phyloP scores from a whole-genome alignment of 2,113 vertebrate species.

The Melospiza georgiana region DNA sequence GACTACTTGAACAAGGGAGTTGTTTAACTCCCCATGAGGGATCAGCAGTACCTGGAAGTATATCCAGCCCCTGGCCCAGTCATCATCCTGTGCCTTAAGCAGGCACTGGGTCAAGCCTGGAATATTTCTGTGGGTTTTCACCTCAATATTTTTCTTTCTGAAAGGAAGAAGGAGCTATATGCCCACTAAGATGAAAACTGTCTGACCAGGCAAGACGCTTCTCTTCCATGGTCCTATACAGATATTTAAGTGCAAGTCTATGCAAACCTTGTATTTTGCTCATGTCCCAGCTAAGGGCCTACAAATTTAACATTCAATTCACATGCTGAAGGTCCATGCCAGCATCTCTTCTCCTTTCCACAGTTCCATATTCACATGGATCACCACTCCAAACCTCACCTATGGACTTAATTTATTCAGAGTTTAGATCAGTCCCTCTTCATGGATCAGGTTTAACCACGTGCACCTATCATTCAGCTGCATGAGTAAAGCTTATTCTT shows the following conservation, averaged over 20 bases:
- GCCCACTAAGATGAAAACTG: background rate
- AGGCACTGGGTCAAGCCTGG: background rate
- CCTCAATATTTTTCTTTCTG: background rate
- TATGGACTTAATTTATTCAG: background rate
- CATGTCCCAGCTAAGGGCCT: background rate
- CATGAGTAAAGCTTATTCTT: background rate
- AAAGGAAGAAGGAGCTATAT: background rate
- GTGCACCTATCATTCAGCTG: background rate
- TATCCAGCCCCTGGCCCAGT: background rate
- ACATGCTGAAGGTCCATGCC: background rate
- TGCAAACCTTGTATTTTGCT: background rate
- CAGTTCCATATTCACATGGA: background rate
- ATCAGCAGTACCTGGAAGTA: background rate
- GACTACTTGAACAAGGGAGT: slow-evolving; percentile 30
- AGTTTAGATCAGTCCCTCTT: background rate
- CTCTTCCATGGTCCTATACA: background rate
- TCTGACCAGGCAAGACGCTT: background rate
- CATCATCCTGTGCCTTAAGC: background rate
- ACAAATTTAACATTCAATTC: background rate
- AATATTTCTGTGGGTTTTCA: background rate
- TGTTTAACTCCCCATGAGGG: background rate
- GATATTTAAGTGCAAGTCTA: background rate
- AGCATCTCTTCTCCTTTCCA: background rate
- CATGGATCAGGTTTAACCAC: background rate
- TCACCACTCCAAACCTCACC: background rate